Percentiles rank a stretch among this genome's conserved stretches.
These are phyloP conservation scores for Meloidogyne exigua DNA, from an alignment of 1,140 invertebrate species.

Conservation along the genomic window DNA sequence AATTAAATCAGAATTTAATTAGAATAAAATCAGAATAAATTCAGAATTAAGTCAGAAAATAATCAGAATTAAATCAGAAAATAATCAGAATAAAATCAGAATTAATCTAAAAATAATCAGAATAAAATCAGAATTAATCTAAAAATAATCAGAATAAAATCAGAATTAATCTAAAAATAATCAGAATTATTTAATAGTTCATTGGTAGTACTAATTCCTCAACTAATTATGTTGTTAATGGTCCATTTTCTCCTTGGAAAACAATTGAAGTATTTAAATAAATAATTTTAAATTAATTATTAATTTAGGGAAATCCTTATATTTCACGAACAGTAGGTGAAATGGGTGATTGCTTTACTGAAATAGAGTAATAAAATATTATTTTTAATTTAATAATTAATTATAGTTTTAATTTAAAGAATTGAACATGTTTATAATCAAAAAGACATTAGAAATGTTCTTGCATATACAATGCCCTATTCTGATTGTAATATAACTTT, in stretches of 20 bases:
- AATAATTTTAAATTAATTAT: background rate
- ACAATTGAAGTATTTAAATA: conserved; percentile 37
- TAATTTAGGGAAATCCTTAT: conserved; percentile 40
- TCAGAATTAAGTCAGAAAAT: background rate
- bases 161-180: background rate
- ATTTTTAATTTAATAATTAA: background rate
- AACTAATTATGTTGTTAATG: conserved; percentile 41
- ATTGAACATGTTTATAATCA: background rate
- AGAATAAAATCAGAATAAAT: background rate
- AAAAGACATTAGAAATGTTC: background rate
- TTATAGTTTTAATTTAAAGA: background rate
- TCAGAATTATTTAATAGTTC: conserved; percentile 28
- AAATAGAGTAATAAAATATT: conserved; percentile 18
- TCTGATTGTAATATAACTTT: background rate
- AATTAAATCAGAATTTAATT: background rate
- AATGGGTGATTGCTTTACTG: conserved; percentile 44
- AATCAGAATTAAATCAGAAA: background rate
- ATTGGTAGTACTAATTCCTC: conserved; percentile 58
- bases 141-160: too few relatives aligned
- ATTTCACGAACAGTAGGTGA: conserved; percentile 39
- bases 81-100: too few relatives aligned
- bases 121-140: too few relatives aligned
- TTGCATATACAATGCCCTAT: background rate
- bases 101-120: too few relatives aligned
- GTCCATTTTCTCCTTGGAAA: conserved; percentile 39